phyloP scores from a whole-genome alignment of 2,113 vertebrate genomes.

The Ammospiza caudacuta region DNA sequence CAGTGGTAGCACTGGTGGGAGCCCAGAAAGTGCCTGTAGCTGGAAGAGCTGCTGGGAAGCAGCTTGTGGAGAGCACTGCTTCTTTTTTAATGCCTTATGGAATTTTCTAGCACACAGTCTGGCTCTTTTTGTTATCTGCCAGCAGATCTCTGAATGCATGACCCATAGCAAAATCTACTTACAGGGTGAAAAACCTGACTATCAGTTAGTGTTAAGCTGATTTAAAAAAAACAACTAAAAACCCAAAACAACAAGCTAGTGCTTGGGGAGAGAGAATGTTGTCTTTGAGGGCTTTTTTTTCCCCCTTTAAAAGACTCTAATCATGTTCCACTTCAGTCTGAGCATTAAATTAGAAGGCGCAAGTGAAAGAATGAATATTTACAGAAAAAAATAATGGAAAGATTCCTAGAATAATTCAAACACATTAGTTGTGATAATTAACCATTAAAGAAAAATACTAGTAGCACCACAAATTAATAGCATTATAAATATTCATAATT shows the following conservation, averaged over 20 bases:
- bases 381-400: constrained; percentile 37
- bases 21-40: not conserved
- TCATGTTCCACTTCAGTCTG: not conserved
- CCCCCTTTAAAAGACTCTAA: not conserved
- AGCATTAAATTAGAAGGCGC: constrained; percentile 2
- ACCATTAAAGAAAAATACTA: constrained; percentile 39
- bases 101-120: constrained; percentile 29
- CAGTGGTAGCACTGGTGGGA: not conserved
- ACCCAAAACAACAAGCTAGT: not conserved
- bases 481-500: constrained; percentile 38
- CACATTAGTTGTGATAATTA: constrained; percentile 46
- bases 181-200: constrained; percentile 11
- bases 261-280: not conserved
- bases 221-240: not conserved
- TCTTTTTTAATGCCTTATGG: constrained; percentile 10
- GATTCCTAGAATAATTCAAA: constrained; percentile 36
- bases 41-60: not conserved
- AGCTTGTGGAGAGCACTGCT: not conserved
- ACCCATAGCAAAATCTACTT: constrained; percentile 18
- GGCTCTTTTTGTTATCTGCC: constrained; percentile 17
- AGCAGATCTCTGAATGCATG: constrained; percentile 15
- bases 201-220: not conserved
- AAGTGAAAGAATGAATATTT: constrained; percentile 35
- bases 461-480: not conserved
- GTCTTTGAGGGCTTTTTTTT: not conserved